Conservation (phyloP, 2,113 vertebrate species). For the Hemibates koningsi region DNA sequence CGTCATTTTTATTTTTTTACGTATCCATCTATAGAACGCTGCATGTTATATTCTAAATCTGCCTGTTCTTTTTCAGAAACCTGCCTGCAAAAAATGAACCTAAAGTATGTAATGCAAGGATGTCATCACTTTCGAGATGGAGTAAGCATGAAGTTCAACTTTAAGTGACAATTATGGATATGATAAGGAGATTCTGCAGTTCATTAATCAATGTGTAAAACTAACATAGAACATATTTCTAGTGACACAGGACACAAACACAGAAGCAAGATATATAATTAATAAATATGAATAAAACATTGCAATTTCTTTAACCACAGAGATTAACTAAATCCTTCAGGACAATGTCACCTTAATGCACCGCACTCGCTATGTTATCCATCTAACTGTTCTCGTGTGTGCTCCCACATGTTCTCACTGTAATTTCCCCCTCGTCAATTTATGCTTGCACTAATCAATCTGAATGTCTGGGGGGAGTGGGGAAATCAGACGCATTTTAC, state of each 20-base stretch:
- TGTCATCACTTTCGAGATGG: fast-evolving
- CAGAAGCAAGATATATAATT: fast-evolving
- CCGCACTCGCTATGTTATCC: fast-evolving
- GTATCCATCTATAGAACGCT: not conserved
- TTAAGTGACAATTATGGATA: fast-evolving
- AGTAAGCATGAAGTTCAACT: not conserved
- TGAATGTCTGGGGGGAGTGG: not conserved
- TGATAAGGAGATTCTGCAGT: not conserved
- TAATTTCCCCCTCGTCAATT: not conserved
- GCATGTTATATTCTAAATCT: not conserved
- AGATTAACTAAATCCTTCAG: not conserved
- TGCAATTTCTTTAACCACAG: not conserved
- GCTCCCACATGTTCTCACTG: not conserved
- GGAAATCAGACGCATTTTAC: not conserved
- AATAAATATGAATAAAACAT: not conserved
- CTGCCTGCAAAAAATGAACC: not conserved
- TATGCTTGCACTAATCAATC: not conserved
- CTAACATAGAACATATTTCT: not conserved
- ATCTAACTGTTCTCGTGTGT: not conserved
- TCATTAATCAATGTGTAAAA: fast-evolving
- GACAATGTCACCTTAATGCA: not conserved
- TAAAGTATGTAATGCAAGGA: not conserved
- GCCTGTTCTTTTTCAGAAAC: not conserved
- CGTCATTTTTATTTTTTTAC: not conserved
- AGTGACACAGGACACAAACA: not conserved